Percentiles rank a stretch among this genome's conserved stretches.
These are phyloP conservation scores for Orius insidiosus DNA, from an alignment of 1,140 invertebrate species.

Conservation along the genomic window DNA sequence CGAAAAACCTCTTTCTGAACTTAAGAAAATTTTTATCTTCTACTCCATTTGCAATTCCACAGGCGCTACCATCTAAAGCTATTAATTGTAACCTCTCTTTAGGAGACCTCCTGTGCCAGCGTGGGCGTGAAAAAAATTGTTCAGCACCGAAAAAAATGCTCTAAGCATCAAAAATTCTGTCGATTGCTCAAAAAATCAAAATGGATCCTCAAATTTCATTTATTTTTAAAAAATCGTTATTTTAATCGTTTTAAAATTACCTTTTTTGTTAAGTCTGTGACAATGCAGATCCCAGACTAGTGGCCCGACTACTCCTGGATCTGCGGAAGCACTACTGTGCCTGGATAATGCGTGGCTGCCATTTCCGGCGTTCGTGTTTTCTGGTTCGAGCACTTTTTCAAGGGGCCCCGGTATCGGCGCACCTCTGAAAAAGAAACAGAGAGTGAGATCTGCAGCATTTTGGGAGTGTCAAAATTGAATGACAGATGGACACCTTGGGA, in stretches of 20 bases:
- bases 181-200: too few species aligned
- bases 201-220: too few species aligned
- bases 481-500: constrained; percentile 34
- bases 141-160: too few species aligned
- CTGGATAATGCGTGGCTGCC: constrained; percentile 25
- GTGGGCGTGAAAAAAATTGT: too few species aligned
- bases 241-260: constrained; percentile 8
- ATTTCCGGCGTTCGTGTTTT: constrained; percentile 21
- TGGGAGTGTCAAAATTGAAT: not conserved
- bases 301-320: constrained; percentile 69
- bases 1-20: too few species aligned
- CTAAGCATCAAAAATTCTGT: too few species aligned
- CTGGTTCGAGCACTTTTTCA: constrained; percentile 53
- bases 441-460: not conserved
- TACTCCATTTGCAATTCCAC: too few species aligned
- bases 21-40: too few species aligned
- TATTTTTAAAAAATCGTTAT: not conserved
- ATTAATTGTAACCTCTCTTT: too few species aligned
- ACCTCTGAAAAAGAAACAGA: constrained; percentile 30
- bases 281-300: constrained; percentile 60
- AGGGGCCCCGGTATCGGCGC: constrained; percentile 48
- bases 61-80: too few species aligned
- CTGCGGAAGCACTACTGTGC: constrained; percentile 36
- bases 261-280: constrained; percentile 25
- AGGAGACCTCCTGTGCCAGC: too few species aligned